Percentiles rank a stretch among this genome's conserved stretches.
phyloP scores from a whole-genome alignment of 2,113 vertebrate species.

The Barbus barbus region DNA sequence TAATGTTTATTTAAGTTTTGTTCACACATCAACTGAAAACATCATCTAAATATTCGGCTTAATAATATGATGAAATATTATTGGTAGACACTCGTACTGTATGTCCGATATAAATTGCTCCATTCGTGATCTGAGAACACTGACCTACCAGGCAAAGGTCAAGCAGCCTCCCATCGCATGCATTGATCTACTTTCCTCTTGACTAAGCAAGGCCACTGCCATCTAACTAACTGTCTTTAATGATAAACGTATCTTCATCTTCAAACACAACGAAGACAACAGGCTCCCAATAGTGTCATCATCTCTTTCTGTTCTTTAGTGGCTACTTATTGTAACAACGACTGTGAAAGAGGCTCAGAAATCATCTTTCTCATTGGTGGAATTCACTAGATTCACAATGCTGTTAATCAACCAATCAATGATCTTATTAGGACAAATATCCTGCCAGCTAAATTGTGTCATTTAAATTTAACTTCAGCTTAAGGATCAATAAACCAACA shows the following conservation, averaged over 20 bases:
- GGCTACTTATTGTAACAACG: not conserved
- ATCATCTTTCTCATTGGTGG: not conserved
- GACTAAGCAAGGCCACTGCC: not conserved
- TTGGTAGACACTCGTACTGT: not conserved
- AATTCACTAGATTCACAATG: not conserved
- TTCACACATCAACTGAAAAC: not conserved
- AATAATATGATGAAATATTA: not conserved
- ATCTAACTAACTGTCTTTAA: not conserved
- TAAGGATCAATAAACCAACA: constrained; percentile 36
- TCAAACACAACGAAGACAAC: not conserved
- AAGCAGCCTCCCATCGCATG: not conserved
- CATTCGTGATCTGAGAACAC: not conserved
- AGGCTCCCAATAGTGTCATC: no score
- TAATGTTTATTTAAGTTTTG: no score
- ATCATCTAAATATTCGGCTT: not conserved
- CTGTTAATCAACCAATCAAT: constrained; percentile 18
- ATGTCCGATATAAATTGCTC: not conserved
- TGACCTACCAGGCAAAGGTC: constrained; percentile 10
- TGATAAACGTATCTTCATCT: not conserved
- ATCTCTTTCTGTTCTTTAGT: not conserved
- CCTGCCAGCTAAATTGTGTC: constrained; percentile 18
- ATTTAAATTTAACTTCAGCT: constrained; percentile 19
- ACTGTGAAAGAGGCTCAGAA: not conserved
- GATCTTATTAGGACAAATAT: constrained; percentile 14
- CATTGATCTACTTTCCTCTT: not conserved